Base-by-base conservation (phyloP, 2,113 vertebrate species). In the Semnornis frantzii region DNA sequence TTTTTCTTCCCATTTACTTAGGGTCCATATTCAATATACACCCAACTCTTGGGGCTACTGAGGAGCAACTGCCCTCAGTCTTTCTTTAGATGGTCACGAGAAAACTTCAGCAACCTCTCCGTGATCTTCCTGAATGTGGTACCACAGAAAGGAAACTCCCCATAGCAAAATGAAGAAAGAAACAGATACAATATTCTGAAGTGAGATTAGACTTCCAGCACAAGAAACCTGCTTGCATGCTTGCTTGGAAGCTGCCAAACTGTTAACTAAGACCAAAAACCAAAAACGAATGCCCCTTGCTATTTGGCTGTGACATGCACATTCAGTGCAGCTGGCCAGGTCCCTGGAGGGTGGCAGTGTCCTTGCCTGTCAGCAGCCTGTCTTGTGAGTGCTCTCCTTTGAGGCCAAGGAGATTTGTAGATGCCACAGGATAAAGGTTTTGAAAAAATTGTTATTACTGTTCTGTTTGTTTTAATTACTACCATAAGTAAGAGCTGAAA, bases 171-270 rank as follows among this genome's bases (percentile, higher is more conserved):
- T 21, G 65, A 70, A 39, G 25, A 13, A 57, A 68, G 20, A 15
- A 63, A 23, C 6, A 1, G 0, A 1, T 12, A 1, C 0, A 19
- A 46, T 34, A 21, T 9, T 24, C 37, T 60, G 46, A 59, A 71
- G 73, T 33, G 54, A 28, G 14, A 15, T 50, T 37, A 39, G 57
- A 37, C 48, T 95, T 65, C 64, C 13, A 69, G 84, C 31, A 39
- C 15, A 17, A 44, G 58, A 30, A 60, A 13, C 11, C 3, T 23
- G 15, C 57, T 85, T 84, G 58, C 69, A 19, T 75, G 48, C 48
- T 72, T 66, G 15, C 39, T 87, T 42, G 42, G 58, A n/a, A 78
- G 73, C 44, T 89, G 50, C 60, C 71, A 28, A 34, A 4, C 25
- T 48, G 50, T 12, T 60, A 69, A 62, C 66, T 39, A 12, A 72